Percentiles rank a stretch among this genome's conserved stretches.
Conservation (phyloP, 2,113 vertebrate genomes). For the Antigone vipio region DNA sequence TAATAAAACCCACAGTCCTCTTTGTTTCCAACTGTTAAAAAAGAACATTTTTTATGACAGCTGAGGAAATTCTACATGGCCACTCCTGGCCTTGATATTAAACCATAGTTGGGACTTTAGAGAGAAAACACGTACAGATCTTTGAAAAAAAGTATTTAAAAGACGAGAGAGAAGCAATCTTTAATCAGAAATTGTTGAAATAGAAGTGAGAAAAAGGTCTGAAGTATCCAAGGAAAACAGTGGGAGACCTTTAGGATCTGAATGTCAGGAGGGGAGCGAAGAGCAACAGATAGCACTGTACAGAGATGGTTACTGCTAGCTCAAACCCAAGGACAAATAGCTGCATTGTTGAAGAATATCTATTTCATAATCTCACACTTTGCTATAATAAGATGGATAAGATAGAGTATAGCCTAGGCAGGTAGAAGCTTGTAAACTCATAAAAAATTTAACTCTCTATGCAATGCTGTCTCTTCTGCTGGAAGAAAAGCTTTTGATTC, state of each 20-base stretch:
- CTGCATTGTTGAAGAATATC: neutral
- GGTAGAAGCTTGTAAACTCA: neutral
- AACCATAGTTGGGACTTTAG: neutral
- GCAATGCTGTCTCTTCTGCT: neutral
- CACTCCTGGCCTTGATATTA: neutral
- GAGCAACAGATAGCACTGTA: neutral
- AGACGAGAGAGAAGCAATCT: neutral
- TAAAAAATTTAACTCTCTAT: neutral
- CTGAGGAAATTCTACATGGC: neutral
- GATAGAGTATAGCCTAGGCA: neutral
- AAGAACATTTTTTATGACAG: neutral
- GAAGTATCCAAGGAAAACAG: neutral
- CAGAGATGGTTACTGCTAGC: neutral
- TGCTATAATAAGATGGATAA: neutral
- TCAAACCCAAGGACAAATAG: neutral
- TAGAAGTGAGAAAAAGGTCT: neutral
- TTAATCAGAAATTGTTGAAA: neutral
- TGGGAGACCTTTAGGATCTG: neutral
- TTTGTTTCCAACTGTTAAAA: neutral
- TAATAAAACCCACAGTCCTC: neutral
- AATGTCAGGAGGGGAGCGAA: neutral
- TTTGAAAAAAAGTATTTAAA: neutral
- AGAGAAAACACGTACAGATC: neutral
- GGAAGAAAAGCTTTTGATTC: neutral
- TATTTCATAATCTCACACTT: neutral